Conservation (phyloP, 2,113 vertebrate genomes). For the Poicephalus gulielmi region DNA sequence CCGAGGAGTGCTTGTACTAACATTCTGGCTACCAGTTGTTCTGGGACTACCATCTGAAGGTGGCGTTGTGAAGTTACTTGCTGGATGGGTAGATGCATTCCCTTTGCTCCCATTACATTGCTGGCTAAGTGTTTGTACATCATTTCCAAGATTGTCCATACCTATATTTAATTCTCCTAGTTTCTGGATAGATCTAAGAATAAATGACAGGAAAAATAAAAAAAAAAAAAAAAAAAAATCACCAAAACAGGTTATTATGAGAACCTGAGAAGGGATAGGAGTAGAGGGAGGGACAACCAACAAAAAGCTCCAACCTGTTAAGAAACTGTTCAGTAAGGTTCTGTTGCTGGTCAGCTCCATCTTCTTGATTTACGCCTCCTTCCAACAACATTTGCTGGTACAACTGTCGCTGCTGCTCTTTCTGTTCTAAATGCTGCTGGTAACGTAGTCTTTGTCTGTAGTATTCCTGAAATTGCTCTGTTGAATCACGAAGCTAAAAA, state of each 20-base stretch:
- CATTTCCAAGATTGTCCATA: slow-evolving; percentile 87
- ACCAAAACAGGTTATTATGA: neutral
- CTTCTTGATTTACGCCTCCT: slow-evolving; percentile 91
- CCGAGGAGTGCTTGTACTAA: slow-evolving; percentile 83
- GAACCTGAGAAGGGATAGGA: neutral
- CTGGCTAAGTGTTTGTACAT: slow-evolving; percentile 79
- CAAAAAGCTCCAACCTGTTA: slow-evolving; percentile 79
- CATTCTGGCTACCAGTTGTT: slow-evolving; percentile 57
- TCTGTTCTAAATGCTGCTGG: slow-evolving; percentile 97
- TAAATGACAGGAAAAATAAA: neutral
- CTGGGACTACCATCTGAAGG: slow-evolving; percentile 64
- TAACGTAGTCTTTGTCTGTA: slow-evolving; percentile 93
- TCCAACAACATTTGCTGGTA: slow-evolving; percentile 98
- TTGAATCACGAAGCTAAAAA: slow-evolving; percentile 89
- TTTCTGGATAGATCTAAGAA: slow-evolving; percentile 91
- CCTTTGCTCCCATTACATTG: slow-evolving; percentile 83
- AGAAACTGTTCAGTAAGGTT: slow-evolving; percentile 97
- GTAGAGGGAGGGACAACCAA: neutral
- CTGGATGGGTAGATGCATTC: slow-evolving; percentile 60
- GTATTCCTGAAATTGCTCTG: slow-evolving; percentile 95
- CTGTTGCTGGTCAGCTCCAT: slow-evolving; percentile 83
- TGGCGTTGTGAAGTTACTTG: slow-evolving; percentile 55
- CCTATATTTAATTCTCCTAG: slow-evolving; percentile 94
- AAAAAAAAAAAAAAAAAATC: too few species aligned
- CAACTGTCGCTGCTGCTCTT: slow-evolving; percentile 92